phyloP scores from a whole-genome alignment of 2,888 invertebrate genomes.

The Drosophila subsilvestris region DNA sequence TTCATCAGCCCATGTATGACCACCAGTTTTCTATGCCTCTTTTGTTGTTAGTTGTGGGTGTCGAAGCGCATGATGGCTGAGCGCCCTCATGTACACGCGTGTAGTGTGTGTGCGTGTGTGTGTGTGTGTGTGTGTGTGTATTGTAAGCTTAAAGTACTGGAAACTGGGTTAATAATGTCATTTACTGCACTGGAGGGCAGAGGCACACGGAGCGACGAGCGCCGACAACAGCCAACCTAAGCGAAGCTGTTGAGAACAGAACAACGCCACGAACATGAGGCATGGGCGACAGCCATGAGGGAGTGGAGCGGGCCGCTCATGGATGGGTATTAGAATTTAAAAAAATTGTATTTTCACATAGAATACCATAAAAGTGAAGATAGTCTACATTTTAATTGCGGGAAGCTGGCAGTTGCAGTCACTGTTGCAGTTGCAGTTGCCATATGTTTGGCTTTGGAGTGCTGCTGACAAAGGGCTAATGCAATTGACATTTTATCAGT shows the following conservation, averaged over 20 bases:
- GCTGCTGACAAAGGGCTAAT: conserved; percentile 59
- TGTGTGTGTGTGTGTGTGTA: conserved; percentile 12
- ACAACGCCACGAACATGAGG: conserved; percentile 46
- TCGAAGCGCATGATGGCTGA: conserved; percentile 62
- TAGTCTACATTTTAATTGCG: conserved; percentile 53
- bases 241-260: background rate
- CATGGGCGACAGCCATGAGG: background rate
- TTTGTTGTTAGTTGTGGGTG: conserved; percentile 63
- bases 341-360: conserved; percentile 43
- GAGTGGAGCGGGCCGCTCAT: background rate
- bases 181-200: conserved; percentile 68
- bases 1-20: background rate
- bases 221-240: conserved; percentile 14
- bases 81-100: conserved; percentile 8
- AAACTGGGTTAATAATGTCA: conserved; percentile 78
- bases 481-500: conserved; percentile 52
- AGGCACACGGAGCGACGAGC: background rate
- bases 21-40: conserved; percentile 13
- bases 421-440: conserved; percentile 3
- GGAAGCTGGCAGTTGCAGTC: conserved; percentile 45
- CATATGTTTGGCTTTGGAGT: conserved; percentile 31
- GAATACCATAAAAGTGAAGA: conserved; percentile 45
- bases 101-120: conserved; percentile 15
- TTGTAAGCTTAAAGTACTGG: conserved; percentile 52
- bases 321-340: conserved; percentile 53